Evolutionary conservation across 2,888 invertebrate genomes (phyloP), one percentile per base, ranked within the genome.

Genomic region (Drepanosiphum platanoidis): DNA sequence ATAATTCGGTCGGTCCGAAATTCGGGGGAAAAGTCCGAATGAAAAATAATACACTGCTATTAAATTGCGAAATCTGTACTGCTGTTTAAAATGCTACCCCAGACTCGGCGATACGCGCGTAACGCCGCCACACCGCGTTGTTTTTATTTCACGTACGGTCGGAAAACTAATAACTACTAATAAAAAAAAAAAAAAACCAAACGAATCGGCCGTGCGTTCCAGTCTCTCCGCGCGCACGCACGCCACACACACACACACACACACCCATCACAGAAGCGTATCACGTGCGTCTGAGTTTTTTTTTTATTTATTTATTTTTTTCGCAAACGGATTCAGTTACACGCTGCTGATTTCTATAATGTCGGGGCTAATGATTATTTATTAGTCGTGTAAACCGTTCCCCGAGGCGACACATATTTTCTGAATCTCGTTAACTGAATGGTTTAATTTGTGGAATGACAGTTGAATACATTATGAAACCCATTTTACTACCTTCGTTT

Each of bases 401-500:
- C 77, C 84, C 39, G 77, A 77, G 77, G 77, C 84, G 36, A 52
- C 75, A 68, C 84, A 68, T 77, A 77, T 84, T 84, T 77, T 77
- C 84, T 84, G 75, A 68, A 84, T 58, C 84, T 84, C 84, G 84
- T 84, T 84, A 84, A 36, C 84, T 27, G 34, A 66, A 83, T 39
- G 68, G 84, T 84, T 84, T 77, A 84, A 84, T 84, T 77, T 68
- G 66, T 39, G 39, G 9, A 77, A 84, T 77, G 84, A 84, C 84
- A 84, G 84, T 84, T 70, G 84, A 84, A 84, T 84, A 70, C 84
- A 77, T 84, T 84, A 74, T 30, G 66, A 84, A 68, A 77, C 75
- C 68, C 34, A 83, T 83, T 74, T 75, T 22, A 42, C 82, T 15
- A 52, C 64, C 74, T 52, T 66, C 83, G 74, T 83, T 75, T 75